Evolutionary conservation across 2,888 invertebrate species (phyloP), one percentile per base, ranked within the genome.

Genomic region (Ganaspis brasiliensis): DNA sequence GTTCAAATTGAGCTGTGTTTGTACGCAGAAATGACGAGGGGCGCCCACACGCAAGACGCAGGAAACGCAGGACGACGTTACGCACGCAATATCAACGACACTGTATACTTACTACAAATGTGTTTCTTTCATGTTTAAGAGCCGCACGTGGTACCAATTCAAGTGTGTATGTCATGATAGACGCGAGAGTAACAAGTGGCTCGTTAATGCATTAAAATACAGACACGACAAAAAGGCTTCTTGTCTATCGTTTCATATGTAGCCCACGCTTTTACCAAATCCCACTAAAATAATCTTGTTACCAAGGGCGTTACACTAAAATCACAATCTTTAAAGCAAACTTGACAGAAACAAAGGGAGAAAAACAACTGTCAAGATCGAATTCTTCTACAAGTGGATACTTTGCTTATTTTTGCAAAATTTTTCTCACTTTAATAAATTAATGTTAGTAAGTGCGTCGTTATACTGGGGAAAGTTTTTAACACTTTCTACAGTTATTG

Each of bases 21-120:
- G 89, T 81, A 89, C 89, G 88, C 89, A 89, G 88, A 89, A 88
- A 86, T 74, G 76, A 72, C 78, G 81, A 85, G 89, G 85, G 87
- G 81, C 85, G 83, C 83, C 83, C 88, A 83, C 87, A 81, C 83
- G 80, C 80, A 75, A 75, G 75, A 63, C 79, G 81, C 83, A 82
- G 84, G 82, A 83, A 82, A 78, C 82, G 80, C 78, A 79, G 75
- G 76, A 77, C 77, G 77, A 79, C 80, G 81, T 80, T 83, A 81
- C 85, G 82, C 85, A 80, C 84, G 77, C 80, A 82, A 82, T 81
- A 81, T 83, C 82, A 79, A 82, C 83, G 82, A 81, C 80, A 80
- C 77, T 76, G 61, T 83, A n/a, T n/a, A 61, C 79, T 81, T 83
- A 81, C 84, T 82, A 78, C 67, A 74, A 80, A 77, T 72, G 74